Conservation (phyloP, 1,140 invertebrate genomes). For the Lasioglossum baleicum region DNA sequence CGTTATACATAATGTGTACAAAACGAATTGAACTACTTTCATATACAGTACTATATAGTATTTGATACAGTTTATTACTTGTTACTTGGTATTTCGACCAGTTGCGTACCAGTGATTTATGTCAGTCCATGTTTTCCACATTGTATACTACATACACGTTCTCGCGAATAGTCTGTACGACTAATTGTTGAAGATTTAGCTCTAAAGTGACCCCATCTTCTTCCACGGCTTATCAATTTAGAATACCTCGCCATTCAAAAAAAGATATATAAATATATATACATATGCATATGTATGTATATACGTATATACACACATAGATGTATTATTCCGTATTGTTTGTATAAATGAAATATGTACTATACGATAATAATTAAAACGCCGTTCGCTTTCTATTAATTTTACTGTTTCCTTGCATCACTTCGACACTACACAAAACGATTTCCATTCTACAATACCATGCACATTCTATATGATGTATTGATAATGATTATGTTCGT, state of each 20-base stretch:
- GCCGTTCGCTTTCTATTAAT: slow-evolving; percentile 16
- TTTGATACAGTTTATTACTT: slow-evolving; percentile 11
- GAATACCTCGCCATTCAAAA: slow-evolving; percentile 11
- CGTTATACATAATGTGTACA: slow-evolving; percentile 1
- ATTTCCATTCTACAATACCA: background rate
- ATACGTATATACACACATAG: background rate
- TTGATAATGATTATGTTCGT: background rate
- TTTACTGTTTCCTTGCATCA: background rate
- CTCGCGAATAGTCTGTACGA: background rate
- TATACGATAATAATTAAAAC: slow-evolving; percentile 26
- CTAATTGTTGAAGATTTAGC: background rate
- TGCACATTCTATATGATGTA: background rate
- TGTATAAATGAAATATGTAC: slow-evolving; percentile 27
- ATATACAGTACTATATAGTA: background rate
- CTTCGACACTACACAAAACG: background rate
- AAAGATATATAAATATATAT: background rate
- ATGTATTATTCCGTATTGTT: slow-evolving; percentile 30
- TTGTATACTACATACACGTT: background rate
- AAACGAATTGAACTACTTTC: background rate
- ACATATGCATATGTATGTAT: no score
- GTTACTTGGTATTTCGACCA: background rate
- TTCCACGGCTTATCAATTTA: slow-evolving; percentile 3
- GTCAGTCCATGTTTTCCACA: background rate
- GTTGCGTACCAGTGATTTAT: background rate
- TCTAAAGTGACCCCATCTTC: background rate